These are phyloP conservation scores for Rhodophaea formosa DNA, from an alignment of 2,888 invertebrate genomes.

Conservation along the genomic window DNA sequence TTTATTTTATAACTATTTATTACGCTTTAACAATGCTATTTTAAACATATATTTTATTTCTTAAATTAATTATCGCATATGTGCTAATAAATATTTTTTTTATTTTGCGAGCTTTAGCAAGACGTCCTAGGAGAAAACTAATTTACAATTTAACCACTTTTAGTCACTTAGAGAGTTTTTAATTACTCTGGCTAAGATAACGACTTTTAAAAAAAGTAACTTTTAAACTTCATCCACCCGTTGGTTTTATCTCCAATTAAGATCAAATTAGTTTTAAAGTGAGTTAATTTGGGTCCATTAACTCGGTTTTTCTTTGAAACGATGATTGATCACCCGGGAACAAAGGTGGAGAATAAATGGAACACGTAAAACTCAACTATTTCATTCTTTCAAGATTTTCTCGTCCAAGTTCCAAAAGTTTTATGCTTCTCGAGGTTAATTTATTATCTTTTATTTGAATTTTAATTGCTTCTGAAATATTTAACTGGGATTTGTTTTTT, in stretches of 20 bases:
- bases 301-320: neutral
- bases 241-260: conserved; percentile 9
- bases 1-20: no score
- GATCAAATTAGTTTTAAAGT: conserved; percentile 12
- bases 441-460: neutral
- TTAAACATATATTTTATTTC: no score
- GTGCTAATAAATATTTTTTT: no score
- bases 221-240: neutral
- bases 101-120: no score
- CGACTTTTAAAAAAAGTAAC: neutral
- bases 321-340: neutral
- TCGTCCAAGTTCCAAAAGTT: conserved; percentile 14
- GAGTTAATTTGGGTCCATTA: conserved; percentile 7
- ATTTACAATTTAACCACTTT: no score
- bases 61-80: no score
- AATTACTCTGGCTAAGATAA: no score
- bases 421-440: neutral
- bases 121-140: no score
- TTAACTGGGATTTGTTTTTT: no score
- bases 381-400: conserved; percentile 6
- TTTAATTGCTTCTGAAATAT: neutral
- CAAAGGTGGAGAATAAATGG: neutral
- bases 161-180: no score
- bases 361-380: conserved; percentile 3
- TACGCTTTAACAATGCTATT: no score